phyloP scores from a whole-genome alignment of 2,797 vertebrate genomes.

The Naso thynnoides region DNA sequence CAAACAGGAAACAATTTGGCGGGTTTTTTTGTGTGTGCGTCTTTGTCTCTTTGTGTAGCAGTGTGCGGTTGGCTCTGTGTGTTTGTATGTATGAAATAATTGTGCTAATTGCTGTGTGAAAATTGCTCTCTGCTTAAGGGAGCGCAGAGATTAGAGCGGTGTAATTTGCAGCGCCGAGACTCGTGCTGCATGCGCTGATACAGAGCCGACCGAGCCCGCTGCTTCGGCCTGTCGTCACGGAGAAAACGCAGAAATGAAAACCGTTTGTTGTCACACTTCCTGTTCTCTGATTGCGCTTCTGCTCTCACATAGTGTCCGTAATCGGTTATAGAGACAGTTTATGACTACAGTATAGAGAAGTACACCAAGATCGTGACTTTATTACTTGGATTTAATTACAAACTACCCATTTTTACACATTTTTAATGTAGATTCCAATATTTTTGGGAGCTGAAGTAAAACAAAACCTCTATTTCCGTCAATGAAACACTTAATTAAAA shows the following conservation, averaged over 20 bases:
- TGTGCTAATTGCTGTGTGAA: constrained; percentile 79
- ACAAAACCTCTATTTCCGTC: neutral
- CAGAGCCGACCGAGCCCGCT: constrained; percentile 31
- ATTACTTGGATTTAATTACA: neutral
- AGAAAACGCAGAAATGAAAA: constrained; percentile 58
- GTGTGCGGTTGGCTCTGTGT: constrained; percentile 35
- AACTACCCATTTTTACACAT: neutral
- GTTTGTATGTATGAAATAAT: constrained; percentile 72
- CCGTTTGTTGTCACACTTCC: constrained; percentile 52
- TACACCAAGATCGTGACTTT: neutral
- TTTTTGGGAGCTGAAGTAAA: neutral
- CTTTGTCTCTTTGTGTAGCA: constrained; percentile 59
- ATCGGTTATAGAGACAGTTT: neutral
- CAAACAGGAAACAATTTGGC: constrained; percentile 79
- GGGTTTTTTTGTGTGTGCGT: constrained; percentile 27
- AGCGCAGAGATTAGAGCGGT: constrained; percentile 50
- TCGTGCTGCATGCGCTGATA: constrained; percentile 31
- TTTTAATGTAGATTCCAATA: neutral
- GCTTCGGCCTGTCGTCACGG: constrained; percentile 7
- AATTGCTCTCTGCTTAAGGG: constrained; percentile 61
- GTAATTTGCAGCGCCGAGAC: constrained; percentile 46
- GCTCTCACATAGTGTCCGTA: neutral
- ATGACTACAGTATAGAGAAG: neutral
- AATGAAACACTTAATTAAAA: neutral
- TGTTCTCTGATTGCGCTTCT: constrained; percentile 16